A percentile compares a stretch with the other conserved stretches of the same genome.
Conservation (phyloP, 2,113 vertebrate species). For the Pseudorasbora parva region DNA sequence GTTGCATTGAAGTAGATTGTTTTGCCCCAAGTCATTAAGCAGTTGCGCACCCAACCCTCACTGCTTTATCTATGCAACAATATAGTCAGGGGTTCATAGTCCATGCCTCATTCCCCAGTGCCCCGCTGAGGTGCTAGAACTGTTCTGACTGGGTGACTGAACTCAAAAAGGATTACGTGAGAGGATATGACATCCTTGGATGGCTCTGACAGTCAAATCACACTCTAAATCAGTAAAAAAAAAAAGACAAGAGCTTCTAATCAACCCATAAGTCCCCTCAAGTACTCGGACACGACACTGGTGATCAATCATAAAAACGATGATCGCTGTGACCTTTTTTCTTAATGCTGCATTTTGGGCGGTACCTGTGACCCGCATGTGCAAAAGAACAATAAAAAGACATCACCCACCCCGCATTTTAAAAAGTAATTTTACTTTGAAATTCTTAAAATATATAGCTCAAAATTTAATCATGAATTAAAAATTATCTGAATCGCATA, state of each 20-base stretch:
- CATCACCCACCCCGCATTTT: no score
- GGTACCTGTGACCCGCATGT: no score
- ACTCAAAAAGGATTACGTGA: not conserved
- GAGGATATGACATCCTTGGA: conserved; percentile 1
- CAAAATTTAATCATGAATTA: no score
- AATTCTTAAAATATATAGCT: no score
- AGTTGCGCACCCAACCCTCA: not conserved
- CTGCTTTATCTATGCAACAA: conserved; percentile 4
- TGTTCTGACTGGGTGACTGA: not conserved
- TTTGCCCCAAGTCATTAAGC: conserved; percentile 14
- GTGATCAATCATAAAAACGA: no score
- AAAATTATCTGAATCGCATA: no score
- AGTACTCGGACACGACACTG: no score
- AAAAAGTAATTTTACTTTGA: no score
- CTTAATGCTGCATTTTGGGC: no score
- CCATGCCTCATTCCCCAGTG: not conserved
- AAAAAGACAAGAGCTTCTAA: conserved; percentile 11
- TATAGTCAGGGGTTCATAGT: not conserved
- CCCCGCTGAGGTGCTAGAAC: not conserved
- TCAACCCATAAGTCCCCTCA: not conserved
- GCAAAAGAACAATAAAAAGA: no score
- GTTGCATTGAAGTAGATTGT: not conserved
- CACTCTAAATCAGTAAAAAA: not conserved
- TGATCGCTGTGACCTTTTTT: no score
- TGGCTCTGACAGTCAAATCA: conserved; percentile 5